Evolutionary conservation across 2,113 vertebrate species (phyloP), one percentile per base, ranked within the genome.

Genomic region (Ctenodactylus gundi): DNA sequence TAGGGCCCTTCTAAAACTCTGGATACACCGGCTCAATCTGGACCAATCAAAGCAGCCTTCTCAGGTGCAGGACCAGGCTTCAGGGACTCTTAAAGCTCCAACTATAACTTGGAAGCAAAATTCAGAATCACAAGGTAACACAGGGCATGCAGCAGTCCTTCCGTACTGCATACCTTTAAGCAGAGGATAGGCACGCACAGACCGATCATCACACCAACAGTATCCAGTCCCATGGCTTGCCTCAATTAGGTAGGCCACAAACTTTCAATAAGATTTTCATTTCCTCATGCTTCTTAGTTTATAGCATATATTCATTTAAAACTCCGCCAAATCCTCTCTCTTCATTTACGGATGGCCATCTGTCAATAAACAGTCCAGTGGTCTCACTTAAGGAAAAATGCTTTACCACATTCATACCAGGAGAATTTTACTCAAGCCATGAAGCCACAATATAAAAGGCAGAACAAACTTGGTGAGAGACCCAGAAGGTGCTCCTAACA

Each of bases 361-460:
- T 95, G 44, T 86, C 58, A 58, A 65, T 57, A 89, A 82, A 91
- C 39, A 82, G 27, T 49, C 25, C 75, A 70, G 6, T 14, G 39
- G 34, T 91, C 86, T 91, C 55, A 96, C 73, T 81, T 70, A 91
- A 86, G 85, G 29, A 68, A 70, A 90, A 90, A 70, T n/a, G 31
- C 12, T 84, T 88, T 75, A 36, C 34, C 31, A 72, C 76, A 73
- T 93, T 86, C 86, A n/a, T 91, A 78, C 44, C n/a, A 13, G 13
- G 78, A 34, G 0, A 15, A 70, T 88, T 60, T 46, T 2, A 83
- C 14, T 0, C 0, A 46, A 95, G 1, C 36, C 44, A 96, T 58
- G 25, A 93, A 94, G 78, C 87, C 65, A 1, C 49, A 91, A 92
- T 75, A 86, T 41, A 95, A 53, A 91, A 96, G 34, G 77, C 25